These are phyloP conservation scores for Rhopalosiphum padi DNA, from an alignment of 1,140 invertebrate species.

Conservation along the genomic window DNA sequence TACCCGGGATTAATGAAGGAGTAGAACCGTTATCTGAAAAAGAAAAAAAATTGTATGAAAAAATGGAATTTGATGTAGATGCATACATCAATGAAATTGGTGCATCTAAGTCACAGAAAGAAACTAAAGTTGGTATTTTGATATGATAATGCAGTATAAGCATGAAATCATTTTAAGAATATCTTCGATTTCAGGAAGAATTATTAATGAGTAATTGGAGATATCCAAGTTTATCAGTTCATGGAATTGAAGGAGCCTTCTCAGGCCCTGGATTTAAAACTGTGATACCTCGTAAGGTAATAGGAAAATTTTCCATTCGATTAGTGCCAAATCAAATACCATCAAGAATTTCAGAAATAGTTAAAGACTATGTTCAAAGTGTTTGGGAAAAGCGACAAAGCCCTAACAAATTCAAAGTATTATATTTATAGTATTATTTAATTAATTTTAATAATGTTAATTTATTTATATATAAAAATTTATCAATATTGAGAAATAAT, in stretches of 20 bases:
- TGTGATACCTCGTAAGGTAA: slow-evolving; percentile 93
- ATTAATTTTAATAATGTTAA: neutral
- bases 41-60: slow-evolving; percentile 81
- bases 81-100: slow-evolving; percentile 81
- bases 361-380: slow-evolving; percentile 77
- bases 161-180: too few species aligned
- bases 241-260: slow-evolving; percentile 94
- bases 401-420: slow-evolving; percentile 85
- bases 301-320: slow-evolving; percentile 95
- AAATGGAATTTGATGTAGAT: slow-evolving; percentile 89
- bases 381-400: slow-evolving; percentile 75
- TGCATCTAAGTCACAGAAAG: slow-evolving; percentile 74
- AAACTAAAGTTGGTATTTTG: slow-evolving; percentile 65
- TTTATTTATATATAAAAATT: neutral
- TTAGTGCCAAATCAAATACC: slow-evolving; percentile 92
- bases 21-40: slow-evolving; percentile 77
- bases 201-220: slow-evolving; percentile 91
- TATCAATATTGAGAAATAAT: neutral
- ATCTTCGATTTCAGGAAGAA: slow-evolving; percentile 65
- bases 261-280: slow-evolving; percentile 91
- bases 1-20: slow-evolving; percentile 81
- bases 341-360: slow-evolving; percentile 75
- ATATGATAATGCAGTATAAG: neutral
- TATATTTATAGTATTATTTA: neutral
- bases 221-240: slow-evolving; percentile 86